phyloP scores from a whole-genome alignment of 2,888 invertebrate genomes.

The Adineta ricciae region DNA sequence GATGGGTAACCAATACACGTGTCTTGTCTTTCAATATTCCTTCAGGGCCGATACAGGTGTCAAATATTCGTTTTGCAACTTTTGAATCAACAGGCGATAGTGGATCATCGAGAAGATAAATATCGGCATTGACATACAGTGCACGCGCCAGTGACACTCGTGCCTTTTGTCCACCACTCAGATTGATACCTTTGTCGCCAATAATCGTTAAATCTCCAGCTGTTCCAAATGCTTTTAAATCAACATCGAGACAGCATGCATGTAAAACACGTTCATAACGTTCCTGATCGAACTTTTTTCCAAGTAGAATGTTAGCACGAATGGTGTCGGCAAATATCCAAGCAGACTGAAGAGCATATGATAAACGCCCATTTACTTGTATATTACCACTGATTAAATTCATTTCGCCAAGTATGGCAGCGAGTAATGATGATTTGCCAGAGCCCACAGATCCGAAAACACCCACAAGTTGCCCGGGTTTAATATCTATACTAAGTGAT shows the following conservation, averaged over 20 bases:
- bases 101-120: slow-evolving; percentile 79
- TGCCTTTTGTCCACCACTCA: slow-evolving; percentile 54
- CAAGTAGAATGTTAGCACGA: too few relatives aligned
- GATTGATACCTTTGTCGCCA: slow-evolving; percentile 71
- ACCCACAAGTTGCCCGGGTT: slow-evolving; percentile 57
- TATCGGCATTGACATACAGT: slow-evolving; percentile 67
- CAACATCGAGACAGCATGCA: slow-evolving; percentile 56
- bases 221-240: slow-evolving; percentile 52
- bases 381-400: slow-evolving; percentile 55
- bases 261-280: slow-evolving; percentile 56
- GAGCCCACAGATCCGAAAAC: slow-evolving; percentile 64
- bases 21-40: slow-evolving; percentile 63
- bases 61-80: slow-evolving; percentile 60
- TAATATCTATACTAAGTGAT: slow-evolving; percentile 45
- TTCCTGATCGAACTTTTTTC: slow-evolving; percentile 57
- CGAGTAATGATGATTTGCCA: slow-evolving; percentile 47
- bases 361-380: slow-evolving; percentile 53
- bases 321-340: slow-evolving; percentile 66
- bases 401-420: slow-evolving; percentile 65
- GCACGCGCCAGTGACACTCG: slow-evolving; percentile 64
- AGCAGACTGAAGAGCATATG: slow-evolving; percentile 68
- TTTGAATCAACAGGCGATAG: slow-evolving; percentile 83
- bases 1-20: slow-evolving; percentile 70
- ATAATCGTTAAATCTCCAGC: slow-evolving; percentile 70
- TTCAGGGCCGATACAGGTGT: slow-evolving; percentile 49